Evolutionary conservation across 2,888 invertebrate species (phyloP), one percentile per base, ranked within the genome.

Genomic region (Cerastis rubricosa): DNA sequence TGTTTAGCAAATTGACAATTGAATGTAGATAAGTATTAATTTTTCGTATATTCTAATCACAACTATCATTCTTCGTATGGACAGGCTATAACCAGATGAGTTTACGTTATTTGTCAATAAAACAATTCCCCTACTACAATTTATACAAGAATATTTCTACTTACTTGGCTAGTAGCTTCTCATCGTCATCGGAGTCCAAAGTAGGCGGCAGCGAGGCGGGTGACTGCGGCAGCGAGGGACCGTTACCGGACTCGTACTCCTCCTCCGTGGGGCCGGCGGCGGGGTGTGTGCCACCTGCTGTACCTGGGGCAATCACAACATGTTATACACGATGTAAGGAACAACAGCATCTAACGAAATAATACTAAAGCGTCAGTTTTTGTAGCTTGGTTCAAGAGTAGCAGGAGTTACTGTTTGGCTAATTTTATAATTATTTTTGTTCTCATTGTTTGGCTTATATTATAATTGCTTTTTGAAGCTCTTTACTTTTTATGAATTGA

Each of bases 241-340:
- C 99, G 94, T 99, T 99, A 84, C 99, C 99, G 81, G 99, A 99
- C 96, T 99, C 99, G 87, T 98, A 98, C 97, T 99, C 99, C 93
- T 99, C 99, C 88, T 99, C 99, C 81, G 98, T 97, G 81, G 97
- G 97, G 70, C 97, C 97, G 0, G 88, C 54, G 17, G 87, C 69
- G 49, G 89, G 85, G 75, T 90, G 90, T 17, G 89, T 70, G 4
- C 70, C 57, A 12, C 84, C 59, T 9, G 86, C 51, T 12, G 71
- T 17, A 40, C 86, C 83, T 86, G 45, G 1, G 5, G 0, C 45
- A 66, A 54, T 3, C 8, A 63, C 8, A 9, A 1, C 1, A 29
- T 29, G 29, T 72, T 83, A 49, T 29, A 71, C 14, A 51, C 14
- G 61, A 17, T 49, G 29, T 43, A 9, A 29, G 3, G 8, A 40